Evolutionary conservation across 2,113 vertebrate genomes (phyloP), one percentile per base, ranked within the genome.

Genomic region (Trinectes maculatus): DNA sequence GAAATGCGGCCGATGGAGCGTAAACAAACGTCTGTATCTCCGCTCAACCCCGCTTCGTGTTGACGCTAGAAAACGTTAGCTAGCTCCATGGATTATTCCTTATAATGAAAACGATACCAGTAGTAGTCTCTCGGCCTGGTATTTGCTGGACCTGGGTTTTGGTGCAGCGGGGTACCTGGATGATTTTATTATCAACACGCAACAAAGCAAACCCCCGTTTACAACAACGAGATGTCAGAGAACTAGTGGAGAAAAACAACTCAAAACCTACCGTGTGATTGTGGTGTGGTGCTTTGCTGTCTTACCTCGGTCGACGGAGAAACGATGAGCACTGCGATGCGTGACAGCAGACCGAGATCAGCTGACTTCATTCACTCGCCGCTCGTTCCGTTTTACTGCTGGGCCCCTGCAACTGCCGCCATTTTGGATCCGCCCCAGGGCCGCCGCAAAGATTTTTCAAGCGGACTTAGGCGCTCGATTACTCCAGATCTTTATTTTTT

Each of bases 361-460:
- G 93, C 92, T 94, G 93, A 94, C 90, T 91, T 90, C 87, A 90
- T 91, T 89, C 88, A 89, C 68, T 83, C 71, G 52, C 44, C 9
- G 8, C 8, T 29, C 39, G 65, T 55, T 72, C 24, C 21, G 3
- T 79, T 73, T 81, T 75, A 74, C 69, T 79, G 80, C 56, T 60
- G 39, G 69, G 65, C 31, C 59, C 1, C 56, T 54, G 81, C 61
- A 70, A 73, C 79, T 12, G 56, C 8, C 79, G 73, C 87, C 89
- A 89, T 91, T 83, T 88, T 86, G 89, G 89, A 61, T 91, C 87
- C 79, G 39, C 63, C 71, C 49, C 10, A 15, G 6, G 8, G 9
- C 58, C 13, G 3, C n/a, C 8, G 31, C 62, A 79, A 81, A 83
- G 72, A 71, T 60, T 11, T 5, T 74, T 47, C 0, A 33, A 59